phyloP scores from a whole-genome alignment of 2,113 vertebrate species.

The Tauraco erythrolophus region DNA sequence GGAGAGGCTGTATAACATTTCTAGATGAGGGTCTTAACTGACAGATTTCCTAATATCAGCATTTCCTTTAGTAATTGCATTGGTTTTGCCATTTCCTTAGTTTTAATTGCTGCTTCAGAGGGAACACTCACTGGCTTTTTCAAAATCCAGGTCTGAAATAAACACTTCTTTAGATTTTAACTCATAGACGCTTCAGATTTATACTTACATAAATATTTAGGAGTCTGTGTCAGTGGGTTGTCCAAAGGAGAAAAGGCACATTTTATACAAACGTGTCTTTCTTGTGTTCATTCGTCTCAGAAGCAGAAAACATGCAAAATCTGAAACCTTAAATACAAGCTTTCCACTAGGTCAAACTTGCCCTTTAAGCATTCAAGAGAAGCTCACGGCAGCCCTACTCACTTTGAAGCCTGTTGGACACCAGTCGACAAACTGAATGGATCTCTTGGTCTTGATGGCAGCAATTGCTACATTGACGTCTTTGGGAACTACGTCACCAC shows the following conservation, averaged over 20 bases:
- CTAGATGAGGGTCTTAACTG: neutral
- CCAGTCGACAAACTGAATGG: slow-evolving; percentile 83
- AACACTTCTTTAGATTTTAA: neutral
- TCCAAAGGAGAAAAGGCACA: neutral
- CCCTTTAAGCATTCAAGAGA: neutral
- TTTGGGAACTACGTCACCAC: slow-evolving; percentile 80
- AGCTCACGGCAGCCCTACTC: neutral
- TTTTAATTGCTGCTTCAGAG: neutral
- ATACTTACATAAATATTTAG: neutral
- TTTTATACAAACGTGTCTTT: neutral
- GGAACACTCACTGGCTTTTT: neutral
- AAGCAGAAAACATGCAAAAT: neutral
- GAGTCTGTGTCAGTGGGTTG: neutral
- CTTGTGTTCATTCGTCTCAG: accelerated
- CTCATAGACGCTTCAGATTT: neutral
- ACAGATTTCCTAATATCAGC: neutral
- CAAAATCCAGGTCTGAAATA: neutral
- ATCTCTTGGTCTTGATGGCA: slow-evolving; percentile 80
- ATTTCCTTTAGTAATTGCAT: neutral
- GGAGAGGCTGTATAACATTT: neutral
- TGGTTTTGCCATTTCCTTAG: neutral
- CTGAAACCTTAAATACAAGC: neutral
- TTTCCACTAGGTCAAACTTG: neutral
- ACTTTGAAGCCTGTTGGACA: slow-evolving; percentile 86
- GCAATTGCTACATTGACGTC: slow-evolving; percentile 82